phyloP scores from a whole-genome alignment of 2,113 vertebrate species.

The Mobula birostris region DNA sequence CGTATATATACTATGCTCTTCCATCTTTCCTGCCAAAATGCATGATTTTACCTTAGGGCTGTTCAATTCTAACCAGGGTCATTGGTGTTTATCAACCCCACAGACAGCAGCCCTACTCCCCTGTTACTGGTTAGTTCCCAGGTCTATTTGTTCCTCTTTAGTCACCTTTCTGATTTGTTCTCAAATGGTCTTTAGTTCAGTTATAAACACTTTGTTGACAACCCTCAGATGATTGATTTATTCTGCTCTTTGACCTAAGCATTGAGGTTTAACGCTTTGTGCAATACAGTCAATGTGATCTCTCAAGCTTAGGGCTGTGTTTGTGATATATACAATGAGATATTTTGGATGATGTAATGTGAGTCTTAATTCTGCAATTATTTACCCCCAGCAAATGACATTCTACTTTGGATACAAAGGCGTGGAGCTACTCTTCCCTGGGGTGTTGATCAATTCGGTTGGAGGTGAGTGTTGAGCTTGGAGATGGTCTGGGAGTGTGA shows the following conservation, averaged over 20 bases:
- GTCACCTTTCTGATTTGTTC: not conserved
- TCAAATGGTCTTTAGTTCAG: not conserved
- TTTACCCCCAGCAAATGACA: conserved; percentile 70
- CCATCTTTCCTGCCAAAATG: no score
- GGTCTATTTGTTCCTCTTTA: not conserved
- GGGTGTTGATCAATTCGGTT: conserved; percentile 79
- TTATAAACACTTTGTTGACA: not conserved
- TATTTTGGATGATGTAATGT: not conserved
- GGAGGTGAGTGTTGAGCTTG: conserved; percentile 66
- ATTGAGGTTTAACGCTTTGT: not conserved
- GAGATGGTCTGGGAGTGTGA: not conserved
- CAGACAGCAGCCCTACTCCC: not conserved
- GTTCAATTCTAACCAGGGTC: not conserved
- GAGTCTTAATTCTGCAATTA: not conserved
- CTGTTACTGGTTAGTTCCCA: not conserved
- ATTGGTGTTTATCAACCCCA: not conserved
- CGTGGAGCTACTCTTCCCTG: conserved; percentile 79
- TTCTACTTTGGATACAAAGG: conserved; percentile 80
- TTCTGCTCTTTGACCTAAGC: not conserved
- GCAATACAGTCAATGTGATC: not conserved
- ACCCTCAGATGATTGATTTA: not conserved
- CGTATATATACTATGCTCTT: no score
- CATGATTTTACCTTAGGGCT: not conserved
- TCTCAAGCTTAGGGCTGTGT: not conserved
- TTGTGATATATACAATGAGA: not conserved